Evolutionary conservation across 2,888 invertebrate species (phyloP).

Genomic region (Megastigmus dorsalis): DNA sequence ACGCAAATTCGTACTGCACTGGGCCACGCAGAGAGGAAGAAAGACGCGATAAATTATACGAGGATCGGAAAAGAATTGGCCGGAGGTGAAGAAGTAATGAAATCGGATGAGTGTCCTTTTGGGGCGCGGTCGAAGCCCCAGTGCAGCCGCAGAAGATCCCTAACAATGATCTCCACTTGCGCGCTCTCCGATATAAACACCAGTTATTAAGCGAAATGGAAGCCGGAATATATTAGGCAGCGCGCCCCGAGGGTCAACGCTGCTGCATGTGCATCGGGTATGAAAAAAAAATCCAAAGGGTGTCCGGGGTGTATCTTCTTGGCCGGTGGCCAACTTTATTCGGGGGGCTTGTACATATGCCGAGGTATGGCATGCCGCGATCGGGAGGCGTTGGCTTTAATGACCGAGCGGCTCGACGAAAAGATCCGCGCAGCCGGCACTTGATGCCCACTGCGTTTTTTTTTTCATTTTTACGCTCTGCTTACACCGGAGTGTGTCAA

Average conservation of each 20-base stretch:
- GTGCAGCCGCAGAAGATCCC: slow-evolving; percentile 10
- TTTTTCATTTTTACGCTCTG: not conserved
- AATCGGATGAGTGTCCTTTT: slow-evolving; percentile 34
- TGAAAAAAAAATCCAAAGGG: no score
- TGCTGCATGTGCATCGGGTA: not conserved
- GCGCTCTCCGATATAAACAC: no score
- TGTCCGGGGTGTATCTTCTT: not conserved
- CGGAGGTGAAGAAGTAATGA: slow-evolving; percentile 24
- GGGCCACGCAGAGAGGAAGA: not conserved
- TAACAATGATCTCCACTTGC: slow-evolving; percentile 30
- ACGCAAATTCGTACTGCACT: not conserved
- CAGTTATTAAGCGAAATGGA: slow-evolving; percentile 36
- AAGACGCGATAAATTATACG: not conserved
- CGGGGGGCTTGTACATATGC: no score
- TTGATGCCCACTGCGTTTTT: not conserved
- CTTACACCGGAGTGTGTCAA: no score
- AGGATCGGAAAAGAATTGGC: slow-evolving; percentile 3
- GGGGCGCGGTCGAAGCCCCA: not conserved
- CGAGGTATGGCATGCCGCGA: no score
- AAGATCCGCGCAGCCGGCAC: not conserved
- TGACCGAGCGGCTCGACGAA: slow-evolving; percentile 21
- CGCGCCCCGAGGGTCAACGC: not conserved
- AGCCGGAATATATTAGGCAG: slow-evolving; percentile 23
- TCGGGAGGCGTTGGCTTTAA: slow-evolving; percentile 21
- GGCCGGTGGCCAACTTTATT: not conserved